Evolutionary conservation across 2,797 vertebrate genomes (phyloP), one percentile per base, ranked within the genome.

Genomic region (Epinephelus coioides): DNA sequence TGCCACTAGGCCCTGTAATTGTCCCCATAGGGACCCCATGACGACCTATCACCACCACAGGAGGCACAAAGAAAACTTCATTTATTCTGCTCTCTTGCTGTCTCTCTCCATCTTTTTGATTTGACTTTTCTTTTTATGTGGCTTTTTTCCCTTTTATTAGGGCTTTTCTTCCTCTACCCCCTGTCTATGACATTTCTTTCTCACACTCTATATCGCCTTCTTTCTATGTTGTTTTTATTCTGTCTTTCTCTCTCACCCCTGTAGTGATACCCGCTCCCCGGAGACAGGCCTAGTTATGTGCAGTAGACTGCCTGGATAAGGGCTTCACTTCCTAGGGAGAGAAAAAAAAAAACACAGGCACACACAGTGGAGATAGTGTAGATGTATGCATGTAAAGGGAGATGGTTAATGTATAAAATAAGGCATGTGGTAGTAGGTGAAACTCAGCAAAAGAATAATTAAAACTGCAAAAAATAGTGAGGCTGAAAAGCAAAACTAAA

Each of bases 1-100:
- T 84, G 72, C 83, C 85, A 82, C 81, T 14, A 68, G 79, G 85
- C 71, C 75, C 78, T 84, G 56, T 94, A 94, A 94, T 94, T 92
- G 92, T 89, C 73, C 88, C 93, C 90, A 76, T 53, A 88, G 90
- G 91, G 93, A 94, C 83, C 59, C 54, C 30, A 67, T 85, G 86
- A 88, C n/a, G 85, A 88, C 88, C 88, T 84, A 79, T 87, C 86
- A 78, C 76, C 76, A 66, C 83, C 70, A 72, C 72, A 67, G 73
- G 66, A 85, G 79, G 62, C 68, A 78, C 64, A 81, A 84, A 87
- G 81, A 88, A 88, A 90, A 87, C 83, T 79, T 86, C 15, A 73
- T 87, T 80, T 91, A 86, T 85, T 80, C 84, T 74, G 38, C 69
- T 80, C 72, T 73, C 72, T 88, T 62, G 74, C 85, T 72, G 51